Base-by-base conservation (phyloP, 2,113 vertebrate genomes). In the Cottus gobio region DNA sequence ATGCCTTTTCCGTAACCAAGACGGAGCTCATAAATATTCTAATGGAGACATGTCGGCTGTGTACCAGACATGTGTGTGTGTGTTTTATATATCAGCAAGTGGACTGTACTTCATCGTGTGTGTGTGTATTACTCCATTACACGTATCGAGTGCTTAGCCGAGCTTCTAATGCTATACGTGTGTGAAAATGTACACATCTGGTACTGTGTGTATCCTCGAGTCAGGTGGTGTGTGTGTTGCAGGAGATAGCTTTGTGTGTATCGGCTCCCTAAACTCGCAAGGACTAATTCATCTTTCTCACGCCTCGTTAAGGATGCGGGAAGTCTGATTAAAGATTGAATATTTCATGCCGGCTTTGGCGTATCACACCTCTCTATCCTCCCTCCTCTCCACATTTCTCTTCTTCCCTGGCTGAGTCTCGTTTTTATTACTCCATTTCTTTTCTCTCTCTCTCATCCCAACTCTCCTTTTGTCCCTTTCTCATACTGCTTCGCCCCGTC, bases 321-420 rank as follows among this genome's bases (percentile, higher is more conserved):
- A 78, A 90, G 85, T 90, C 91, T 91, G 91, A 92, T 91, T 89
- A 90, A 91, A 92, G 89, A 91, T 89, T 89, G 87, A 92, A 92
- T 91, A 92, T 93, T 93, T 92, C 80, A 91, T 92, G 91, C 83
- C 57, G 72, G 85, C 85, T 87, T 83, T 89, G 91, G 63, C 89
- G 66, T 84, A 88, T 86, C 39, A 58, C 75, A 8, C 37, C 66
- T 65, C 26, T 50, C 22, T n/a, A n/a, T n/a, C n/a, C n/a, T 74
- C 62, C 12, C 63, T 78, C 62, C 24, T 60, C 58, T 60, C 64
- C 28, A 3, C 58, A 20, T 66, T 69, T 78, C 65, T 75, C 68
- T 85, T 57, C 64, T 50, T 31, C 34, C 1, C 69, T 71, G 0
- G 56, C 50, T 56, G 62, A 36, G 74, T 76, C 30, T 82, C 30